phyloP scores from a whole-genome alignment of 2,113 vertebrate genomes.

The Rhynchomys soricoides region DNA sequence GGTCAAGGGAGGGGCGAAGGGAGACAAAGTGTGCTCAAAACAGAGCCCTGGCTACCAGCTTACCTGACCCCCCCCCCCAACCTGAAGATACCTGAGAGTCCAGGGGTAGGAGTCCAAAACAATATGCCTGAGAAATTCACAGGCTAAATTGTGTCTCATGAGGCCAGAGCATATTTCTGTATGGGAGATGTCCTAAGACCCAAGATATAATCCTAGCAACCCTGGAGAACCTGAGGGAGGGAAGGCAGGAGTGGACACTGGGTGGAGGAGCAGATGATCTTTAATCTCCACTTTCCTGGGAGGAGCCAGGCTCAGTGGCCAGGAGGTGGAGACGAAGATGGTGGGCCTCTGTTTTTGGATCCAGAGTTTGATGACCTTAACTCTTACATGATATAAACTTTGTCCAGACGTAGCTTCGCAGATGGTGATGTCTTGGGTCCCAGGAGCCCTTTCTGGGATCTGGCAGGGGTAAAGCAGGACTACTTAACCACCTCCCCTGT shows the following conservation, averaged over 20 bases:
- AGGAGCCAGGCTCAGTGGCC: neutral
- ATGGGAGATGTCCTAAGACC: neutral
- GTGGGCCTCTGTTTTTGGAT: neutral
- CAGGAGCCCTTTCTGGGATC: neutral
- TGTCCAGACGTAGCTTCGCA: neutral
- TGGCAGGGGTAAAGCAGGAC: neutral
- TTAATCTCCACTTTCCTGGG: neutral
- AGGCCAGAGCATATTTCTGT: neutral
- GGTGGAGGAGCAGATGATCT: neutral
- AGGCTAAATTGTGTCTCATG: neutral
- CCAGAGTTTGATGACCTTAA: neutral
- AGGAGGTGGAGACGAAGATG: fast-evolving
- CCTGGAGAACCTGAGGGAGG: neutral
- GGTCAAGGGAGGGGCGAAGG: neutral
- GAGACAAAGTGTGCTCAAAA: neutral
- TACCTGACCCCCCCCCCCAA: neutral
- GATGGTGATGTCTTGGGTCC: neutral
- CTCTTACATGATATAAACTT: neutral
- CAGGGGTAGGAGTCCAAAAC: neutral
- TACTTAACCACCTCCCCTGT: no score
- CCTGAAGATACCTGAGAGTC: neutral
- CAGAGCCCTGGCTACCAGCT: neutral
- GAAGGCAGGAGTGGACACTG: neutral
- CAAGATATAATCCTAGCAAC: fast-evolving
- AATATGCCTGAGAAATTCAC: neutral